Evolutionary conservation across 2,113 vertebrate genomes (phyloP).

Genomic region (Psophia crepitans): DNA sequence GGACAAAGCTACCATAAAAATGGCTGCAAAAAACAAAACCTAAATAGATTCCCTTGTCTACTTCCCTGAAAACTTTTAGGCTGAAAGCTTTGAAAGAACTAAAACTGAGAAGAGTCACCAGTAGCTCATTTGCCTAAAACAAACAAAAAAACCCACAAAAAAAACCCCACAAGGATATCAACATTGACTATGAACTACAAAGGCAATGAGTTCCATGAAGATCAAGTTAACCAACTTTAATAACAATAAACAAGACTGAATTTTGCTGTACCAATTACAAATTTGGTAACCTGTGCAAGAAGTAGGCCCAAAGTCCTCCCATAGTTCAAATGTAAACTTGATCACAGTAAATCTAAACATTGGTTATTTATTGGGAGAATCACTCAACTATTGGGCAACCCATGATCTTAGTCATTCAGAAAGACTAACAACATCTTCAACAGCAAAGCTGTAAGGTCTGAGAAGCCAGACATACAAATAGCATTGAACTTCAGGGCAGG

Average conservation of each 20-base stretch:
- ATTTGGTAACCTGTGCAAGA: neutral
- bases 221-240: neutral
- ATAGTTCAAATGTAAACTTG: neutral
- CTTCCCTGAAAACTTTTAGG: neutral
- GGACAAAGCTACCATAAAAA: neutral
- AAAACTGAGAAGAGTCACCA: neutral
- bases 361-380: neutral
- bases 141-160: neutral
- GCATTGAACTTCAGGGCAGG: neutral
- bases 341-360: neutral
- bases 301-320: neutral
- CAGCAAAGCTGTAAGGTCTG: neutral
- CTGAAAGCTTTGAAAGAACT: neutral
- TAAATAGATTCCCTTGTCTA: neutral
- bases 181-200: neutral
- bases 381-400: neutral
- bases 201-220: neutral
- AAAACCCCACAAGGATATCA: neutral
- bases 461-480: neutral
- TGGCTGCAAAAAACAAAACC: neutral
- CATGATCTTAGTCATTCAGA: neutral
- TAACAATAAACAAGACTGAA: neutral
- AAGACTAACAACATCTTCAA: neutral
- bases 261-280: neutral
- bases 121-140: neutral